Base-by-base conservation (phyloP, 2,888 invertebrate genomes). In the Spialia ferax region DNA sequence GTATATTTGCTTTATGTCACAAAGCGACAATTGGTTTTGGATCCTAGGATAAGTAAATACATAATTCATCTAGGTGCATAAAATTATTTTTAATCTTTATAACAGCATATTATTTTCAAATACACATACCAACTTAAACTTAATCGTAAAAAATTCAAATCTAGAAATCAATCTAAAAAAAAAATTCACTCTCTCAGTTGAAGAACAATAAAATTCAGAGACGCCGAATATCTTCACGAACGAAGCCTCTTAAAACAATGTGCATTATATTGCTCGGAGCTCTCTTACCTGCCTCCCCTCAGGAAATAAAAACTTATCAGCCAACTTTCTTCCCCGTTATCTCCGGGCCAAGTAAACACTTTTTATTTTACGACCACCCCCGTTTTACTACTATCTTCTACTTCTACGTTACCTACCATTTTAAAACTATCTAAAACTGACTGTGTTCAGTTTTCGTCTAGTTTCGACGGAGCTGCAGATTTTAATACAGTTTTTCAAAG, bases 261-360 rank as follows among this genome's bases (percentile, higher is more conserved):
- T 59, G 45, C 59, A 59, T 59, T 65, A 62, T 62, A 62, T 62
- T 62, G 50, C 35, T 35, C 35, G 32, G 8, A 52, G 61, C 50
- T 59, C 50, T 59, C 42, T 56, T 35, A 48, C 45, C 29, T 66
- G 62, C 66, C 73, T 70, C 81, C 83, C 83, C 82, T 50, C 69
- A 83, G 85, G 87, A 88, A 89, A 92, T 93, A 92, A 93, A 93
- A 92, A 91, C 86, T 91, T 93, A 92, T 92, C 91, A 89, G 81
- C 77, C 78, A 93, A 92, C 87, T 92, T 91, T 87, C 87, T 87
- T 83, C 84, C 81, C 83, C 65, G 87, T 87, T 92, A 92, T 93
- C 92, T 91, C 78, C 78, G 81, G 84, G 82, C 84, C 84, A 83
- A 89, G 91, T 87, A 92, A 91, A 93, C 90, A 91, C 87, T 91